Evolutionary conservation across 2,888 invertebrate species (phyloP).

Genomic region (Agelastica alni): DNA sequence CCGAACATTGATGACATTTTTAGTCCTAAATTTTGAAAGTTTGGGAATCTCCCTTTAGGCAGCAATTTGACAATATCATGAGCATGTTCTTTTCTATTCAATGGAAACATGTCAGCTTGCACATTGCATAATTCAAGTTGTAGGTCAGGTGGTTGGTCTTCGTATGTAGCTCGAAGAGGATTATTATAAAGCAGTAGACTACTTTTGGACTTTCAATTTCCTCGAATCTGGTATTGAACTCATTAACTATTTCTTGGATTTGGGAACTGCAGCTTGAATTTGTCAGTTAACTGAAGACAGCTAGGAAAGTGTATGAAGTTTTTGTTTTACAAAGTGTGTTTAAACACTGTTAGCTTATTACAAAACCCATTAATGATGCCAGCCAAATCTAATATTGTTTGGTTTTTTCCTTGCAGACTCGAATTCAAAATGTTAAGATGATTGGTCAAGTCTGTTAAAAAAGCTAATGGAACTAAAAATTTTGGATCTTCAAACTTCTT

Average conservation of each 20-base stretch:
- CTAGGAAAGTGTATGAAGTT: not conserved
- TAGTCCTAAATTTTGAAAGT: too few species aligned
- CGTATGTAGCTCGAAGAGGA: slow-evolving; percentile 1
- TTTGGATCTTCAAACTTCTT: not conserved
- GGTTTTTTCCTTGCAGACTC: not conserved
- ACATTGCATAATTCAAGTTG: slow-evolving; percentile 1
- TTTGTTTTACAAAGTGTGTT: not conserved
- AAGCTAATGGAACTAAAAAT: not conserved
- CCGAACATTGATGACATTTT: too few species aligned
- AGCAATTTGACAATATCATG: too few species aligned
- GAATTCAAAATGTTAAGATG: not conserved
- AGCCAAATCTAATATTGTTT: too few species aligned
- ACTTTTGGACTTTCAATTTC: too few species aligned
- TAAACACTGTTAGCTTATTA: not conserved
- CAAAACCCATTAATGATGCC: too few species aligned
- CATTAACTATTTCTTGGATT: slow-evolving; percentile 6
- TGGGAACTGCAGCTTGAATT: not conserved
- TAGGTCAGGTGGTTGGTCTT: slow-evolving; percentile 3
- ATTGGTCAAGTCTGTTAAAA: not conserved
- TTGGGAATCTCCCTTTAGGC: too few species aligned
- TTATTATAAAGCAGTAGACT: slow-evolving; percentile 4
- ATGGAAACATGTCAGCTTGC: slow-evolving; percentile 5
- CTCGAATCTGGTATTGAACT: not conserved
- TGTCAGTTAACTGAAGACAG: not conserved
- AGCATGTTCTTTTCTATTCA: too few species aligned